phyloP scores from a whole-genome alignment of 1,140 invertebrate genomes.

The Brachionus angularis region DNA sequence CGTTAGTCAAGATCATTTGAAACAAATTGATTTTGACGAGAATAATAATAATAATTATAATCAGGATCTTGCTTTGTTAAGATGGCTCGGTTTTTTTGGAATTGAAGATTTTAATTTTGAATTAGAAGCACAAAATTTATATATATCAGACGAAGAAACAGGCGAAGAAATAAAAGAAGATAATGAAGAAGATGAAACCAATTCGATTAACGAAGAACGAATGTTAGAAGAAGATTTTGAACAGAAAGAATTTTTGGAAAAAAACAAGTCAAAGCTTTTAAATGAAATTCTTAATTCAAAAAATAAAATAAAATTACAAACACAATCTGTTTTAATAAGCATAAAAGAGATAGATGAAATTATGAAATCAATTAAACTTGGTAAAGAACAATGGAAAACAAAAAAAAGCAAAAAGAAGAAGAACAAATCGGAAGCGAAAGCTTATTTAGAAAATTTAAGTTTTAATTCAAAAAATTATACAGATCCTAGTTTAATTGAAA shows the following conservation, averaged over 20 bases:
- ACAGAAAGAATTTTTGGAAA: not conserved
- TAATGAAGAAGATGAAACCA: not conserved
- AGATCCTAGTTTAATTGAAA: not conserved
- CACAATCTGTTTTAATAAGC: not conserved
- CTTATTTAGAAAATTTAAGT: not conserved
- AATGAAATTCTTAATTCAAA: not conserved
- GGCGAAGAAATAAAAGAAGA: not conserved
- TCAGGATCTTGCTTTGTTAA: not conserved
- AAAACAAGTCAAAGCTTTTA: not conserved
- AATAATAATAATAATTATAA: not conserved
- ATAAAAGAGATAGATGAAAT: not conserved
- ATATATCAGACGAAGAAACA: not conserved
- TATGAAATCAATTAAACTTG: not conserved
- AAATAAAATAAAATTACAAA: not conserved
- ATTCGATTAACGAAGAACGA: not conserved
- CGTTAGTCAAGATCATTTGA: not conserved
- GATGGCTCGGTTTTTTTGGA: conserved; percentile 18
- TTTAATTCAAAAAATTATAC: not conserved
- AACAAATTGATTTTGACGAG: not conserved
- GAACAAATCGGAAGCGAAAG: not conserved
- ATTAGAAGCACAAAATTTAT: not conserved
- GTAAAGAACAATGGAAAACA: too few species aligned
- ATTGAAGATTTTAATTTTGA: not conserved
- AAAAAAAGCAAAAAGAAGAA: not conserved
- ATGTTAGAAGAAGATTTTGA: not conserved